Conservation (phyloP, 2,797 vertebrate species). For the Sarcophilus harrisii region DNA sequence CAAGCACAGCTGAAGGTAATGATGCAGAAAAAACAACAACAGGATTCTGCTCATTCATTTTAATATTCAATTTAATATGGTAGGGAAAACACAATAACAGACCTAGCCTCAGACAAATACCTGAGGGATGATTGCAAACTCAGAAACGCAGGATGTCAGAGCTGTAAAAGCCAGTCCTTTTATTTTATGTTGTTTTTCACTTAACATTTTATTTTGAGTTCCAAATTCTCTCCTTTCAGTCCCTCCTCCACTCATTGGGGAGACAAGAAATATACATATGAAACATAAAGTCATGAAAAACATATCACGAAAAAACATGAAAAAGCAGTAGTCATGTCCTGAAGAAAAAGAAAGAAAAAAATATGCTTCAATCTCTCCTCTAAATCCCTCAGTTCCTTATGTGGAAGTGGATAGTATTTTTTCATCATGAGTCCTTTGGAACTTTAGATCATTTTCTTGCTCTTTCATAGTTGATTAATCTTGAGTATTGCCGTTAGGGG, state of each 20-base stretch:
- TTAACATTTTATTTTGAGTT: not conserved
- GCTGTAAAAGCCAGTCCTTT: not conserved
- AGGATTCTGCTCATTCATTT: not conserved
- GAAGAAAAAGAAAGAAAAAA: not conserved
- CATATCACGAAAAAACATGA: not conserved
- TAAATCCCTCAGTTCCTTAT: not conserved
- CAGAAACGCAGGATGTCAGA: not conserved
- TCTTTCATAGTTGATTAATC: not conserved
- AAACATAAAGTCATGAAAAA: not conserved
- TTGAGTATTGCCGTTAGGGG: not conserved
- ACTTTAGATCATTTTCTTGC: not conserved
- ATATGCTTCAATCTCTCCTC: not conserved
- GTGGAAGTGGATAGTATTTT: not conserved
- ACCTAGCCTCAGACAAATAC: not conserved
- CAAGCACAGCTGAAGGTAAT: not conserved
- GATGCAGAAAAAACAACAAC: not conserved
- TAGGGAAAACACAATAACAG: not conserved
- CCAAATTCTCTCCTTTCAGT: not conserved
- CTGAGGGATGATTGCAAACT: not conserved
- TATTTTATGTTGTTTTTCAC: not conserved
- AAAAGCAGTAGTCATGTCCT: not conserved
- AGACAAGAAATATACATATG: not conserved
- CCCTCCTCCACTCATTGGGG: not conserved
- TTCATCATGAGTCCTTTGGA: not conserved
- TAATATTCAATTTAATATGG: not conserved